A percentile compares a stretch with the other conserved stretches of the same genome.
These are phyloP conservation scores for Trilocha varians DNA, from an alignment of 2,888 invertebrate species.

Conservation along the genomic window DNA sequence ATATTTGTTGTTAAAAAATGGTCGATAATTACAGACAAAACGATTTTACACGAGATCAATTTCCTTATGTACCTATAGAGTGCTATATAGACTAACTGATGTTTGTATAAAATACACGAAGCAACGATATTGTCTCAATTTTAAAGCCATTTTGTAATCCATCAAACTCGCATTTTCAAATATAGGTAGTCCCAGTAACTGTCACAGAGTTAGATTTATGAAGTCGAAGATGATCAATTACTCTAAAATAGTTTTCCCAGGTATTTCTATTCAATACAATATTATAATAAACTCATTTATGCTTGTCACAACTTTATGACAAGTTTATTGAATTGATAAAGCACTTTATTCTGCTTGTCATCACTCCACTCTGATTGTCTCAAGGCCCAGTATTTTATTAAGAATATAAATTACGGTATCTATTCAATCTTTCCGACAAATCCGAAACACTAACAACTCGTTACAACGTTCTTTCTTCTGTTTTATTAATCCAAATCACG, in stretches of 20 bases:
- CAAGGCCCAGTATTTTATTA: not conserved
- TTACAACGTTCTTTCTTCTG: not conserved
- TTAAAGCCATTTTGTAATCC: not conserved
- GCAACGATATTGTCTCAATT: not conserved
- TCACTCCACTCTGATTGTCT: not conserved
- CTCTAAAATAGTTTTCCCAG: not conserved
- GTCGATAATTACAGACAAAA: too few relatives aligned
- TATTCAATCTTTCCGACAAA: not conserved
- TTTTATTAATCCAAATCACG: not conserved
- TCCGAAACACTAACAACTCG: not conserved
- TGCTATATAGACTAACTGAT: too few relatives aligned
- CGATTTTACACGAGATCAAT: too few relatives aligned
- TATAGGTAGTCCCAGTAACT: not conserved
- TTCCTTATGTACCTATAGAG: too few relatives aligned
- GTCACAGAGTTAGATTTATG: not conserved
- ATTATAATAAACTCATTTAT: slow-evolving; percentile 6
- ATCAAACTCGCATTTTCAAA: not conserved
- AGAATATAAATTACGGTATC: not conserved
- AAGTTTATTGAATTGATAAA: not conserved
- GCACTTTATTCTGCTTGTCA: not conserved
- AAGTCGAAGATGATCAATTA: not conserved
- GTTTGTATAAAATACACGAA: too few relatives aligned
- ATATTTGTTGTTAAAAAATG: too few relatives aligned
- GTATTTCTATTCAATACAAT: slow-evolving; percentile 1
- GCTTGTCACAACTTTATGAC: slow-evolving; percentile 5